Percentiles rank a stretch among this genome's conserved stretches.
Evolutionary conservation across 2,797 vertebrate species (phyloP).

Genomic region (Intellagama lesueurii): DNA sequence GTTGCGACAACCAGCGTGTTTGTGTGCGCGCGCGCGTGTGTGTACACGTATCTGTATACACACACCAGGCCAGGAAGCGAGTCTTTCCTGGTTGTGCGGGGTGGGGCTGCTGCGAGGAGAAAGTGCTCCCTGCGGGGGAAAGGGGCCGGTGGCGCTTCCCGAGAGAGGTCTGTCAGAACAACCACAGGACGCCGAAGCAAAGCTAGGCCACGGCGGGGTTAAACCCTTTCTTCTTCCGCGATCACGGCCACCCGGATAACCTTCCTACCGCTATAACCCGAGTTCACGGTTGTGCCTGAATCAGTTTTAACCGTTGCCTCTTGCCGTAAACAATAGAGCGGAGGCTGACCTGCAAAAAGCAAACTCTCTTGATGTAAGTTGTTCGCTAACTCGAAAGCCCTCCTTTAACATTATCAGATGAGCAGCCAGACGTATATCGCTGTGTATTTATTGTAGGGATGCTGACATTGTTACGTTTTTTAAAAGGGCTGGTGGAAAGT

Average conservation of each 20-base stretch:
- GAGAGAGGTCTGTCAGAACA: too few relatives aligned
- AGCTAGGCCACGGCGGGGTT: neutral
- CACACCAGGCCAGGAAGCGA: neutral
- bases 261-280: neutral
- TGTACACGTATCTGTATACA: too few relatives aligned
- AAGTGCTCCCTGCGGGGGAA: conserved; percentile 2
- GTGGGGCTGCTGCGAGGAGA: neutral
- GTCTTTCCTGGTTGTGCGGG: neutral
- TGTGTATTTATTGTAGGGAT: too few relatives aligned
- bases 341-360: neutral
- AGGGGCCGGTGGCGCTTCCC: neutral
- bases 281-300: neutral
- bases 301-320: neutral
- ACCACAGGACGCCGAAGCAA: neutral
- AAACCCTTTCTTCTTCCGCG: neutral
- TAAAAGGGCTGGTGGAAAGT: too few relatives aligned
- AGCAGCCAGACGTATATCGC: neutral
- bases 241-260: neutral
- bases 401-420: too few relatives aligned
- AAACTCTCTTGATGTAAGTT: neutral
- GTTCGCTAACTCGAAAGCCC: too few relatives aligned
- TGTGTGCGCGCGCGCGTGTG: too few relatives aligned
- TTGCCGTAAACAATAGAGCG: neutral
- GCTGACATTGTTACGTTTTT: neutral
- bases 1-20: neutral